These are phyloP conservation scores for Pseudanteris insignis DNA, from an alignment of 2,888 invertebrate species.

Conservation along the genomic window DNA sequence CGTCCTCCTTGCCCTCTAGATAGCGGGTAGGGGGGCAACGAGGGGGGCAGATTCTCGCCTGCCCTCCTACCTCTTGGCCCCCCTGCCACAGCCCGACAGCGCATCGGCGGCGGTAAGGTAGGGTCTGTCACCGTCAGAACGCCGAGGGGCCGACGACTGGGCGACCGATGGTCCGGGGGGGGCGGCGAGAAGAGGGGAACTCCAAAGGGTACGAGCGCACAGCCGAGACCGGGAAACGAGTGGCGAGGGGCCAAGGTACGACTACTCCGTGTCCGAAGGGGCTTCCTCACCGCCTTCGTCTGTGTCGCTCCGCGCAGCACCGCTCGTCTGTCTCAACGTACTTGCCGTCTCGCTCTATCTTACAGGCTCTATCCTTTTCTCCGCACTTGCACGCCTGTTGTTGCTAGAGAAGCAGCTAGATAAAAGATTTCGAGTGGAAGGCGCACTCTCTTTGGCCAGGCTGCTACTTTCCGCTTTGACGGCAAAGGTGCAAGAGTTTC, in stretches of 20 bases:
- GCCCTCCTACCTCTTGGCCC: constrained; percentile 43
- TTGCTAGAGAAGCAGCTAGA: constrained; percentile 32
- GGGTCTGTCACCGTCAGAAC: constrained; percentile 67
- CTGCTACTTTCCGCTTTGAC: constrained; percentile 17
- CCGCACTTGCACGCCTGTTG: constrained; percentile 1
- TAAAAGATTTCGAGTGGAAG: constrained; percentile 28
- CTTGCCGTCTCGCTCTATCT: too few species aligned
- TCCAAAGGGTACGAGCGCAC: constrained; percentile 60
- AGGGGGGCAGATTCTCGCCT: constrained; percentile 34
- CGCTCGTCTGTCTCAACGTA: too few species aligned
- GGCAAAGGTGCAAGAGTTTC: constrained; percentile 13
- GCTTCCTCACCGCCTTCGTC: constrained; percentile 50
- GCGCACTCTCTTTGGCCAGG: constrained; percentile 10
- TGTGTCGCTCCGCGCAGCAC: too few species aligned
- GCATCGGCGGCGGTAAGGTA: constrained; percentile 55
- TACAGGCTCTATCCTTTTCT: too few species aligned
- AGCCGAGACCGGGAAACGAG: constrained; percentile 44
- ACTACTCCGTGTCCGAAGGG: constrained; percentile 60
- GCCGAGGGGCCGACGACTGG: constrained; percentile 65
- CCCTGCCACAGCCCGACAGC: constrained; percentile 38
- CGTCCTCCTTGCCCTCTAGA: constrained; percentile 43
- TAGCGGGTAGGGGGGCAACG: constrained; percentile 27
- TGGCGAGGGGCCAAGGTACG: constrained; percentile 53
- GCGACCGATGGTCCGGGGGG: constrained; percentile 66
- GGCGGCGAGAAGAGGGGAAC: constrained; percentile 65